These are phyloP conservation scores for Myxocyprinus asiaticus DNA, from an alignment of 2,113 vertebrate genomes.

Conservation along the genomic window DNA sequence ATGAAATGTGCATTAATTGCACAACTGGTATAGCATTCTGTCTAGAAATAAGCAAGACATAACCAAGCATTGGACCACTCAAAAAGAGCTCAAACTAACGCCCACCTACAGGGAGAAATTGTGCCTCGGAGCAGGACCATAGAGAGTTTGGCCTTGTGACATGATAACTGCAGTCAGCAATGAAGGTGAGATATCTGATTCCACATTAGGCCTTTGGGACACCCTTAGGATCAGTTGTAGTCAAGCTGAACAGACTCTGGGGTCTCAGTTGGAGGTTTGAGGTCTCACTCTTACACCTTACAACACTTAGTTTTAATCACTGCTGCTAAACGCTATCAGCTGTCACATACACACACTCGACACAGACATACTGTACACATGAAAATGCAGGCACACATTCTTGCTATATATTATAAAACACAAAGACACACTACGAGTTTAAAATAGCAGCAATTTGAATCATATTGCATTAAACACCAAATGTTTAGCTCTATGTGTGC, in stretches of 20 bases:
- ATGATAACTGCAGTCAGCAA: constrained; percentile 45
- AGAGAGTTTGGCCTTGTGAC: constrained; percentile 46
- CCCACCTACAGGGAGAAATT: constrained; percentile 15
- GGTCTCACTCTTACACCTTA: constrained; percentile 70
- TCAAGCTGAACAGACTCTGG: constrained; percentile 26
- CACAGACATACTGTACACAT: not conserved
- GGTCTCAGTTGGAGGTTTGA: constrained; percentile 40
- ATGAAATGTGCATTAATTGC: not conserved
- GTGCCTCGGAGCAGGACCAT: constrained; percentile 30
- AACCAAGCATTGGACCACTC: not conserved
- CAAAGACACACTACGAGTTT: not conserved
- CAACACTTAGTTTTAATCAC: constrained; percentile 76
- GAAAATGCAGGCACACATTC: constrained; percentile 55
- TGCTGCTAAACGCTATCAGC: constrained; percentile 65
- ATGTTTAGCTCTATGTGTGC: not conserved
- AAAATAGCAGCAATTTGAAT: not conserved
- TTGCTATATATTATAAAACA: constrained; percentile 18
- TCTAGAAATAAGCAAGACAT: not conserved
- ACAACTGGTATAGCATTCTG: not conserved
- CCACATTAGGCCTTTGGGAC: constrained; percentile 41
- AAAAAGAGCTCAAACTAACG: not conserved
- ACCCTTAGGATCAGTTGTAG: constrained; percentile 22
- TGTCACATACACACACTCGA: constrained; percentile 56
- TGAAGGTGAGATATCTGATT: constrained; percentile 49
- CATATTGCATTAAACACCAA: not conserved